Evolutionary conservation across 2,113 vertebrate species (phyloP).

Genomic region (Pycnonotus jocosus): DNA sequence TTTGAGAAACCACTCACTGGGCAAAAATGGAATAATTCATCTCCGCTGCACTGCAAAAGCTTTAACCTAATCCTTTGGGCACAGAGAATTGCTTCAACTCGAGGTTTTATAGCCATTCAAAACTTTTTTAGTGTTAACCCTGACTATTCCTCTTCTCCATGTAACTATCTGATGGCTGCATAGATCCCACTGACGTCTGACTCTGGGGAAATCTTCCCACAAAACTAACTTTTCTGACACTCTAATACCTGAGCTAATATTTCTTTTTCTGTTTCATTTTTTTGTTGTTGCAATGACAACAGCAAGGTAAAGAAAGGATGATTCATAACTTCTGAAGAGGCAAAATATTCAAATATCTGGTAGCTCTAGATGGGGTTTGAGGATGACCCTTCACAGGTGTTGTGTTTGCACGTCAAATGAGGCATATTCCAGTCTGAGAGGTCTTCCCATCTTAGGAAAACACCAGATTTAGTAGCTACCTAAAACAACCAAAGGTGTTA

Average conservation of each 20-base stretch:
- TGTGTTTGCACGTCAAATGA: background rate
- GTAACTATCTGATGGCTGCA: background rate
- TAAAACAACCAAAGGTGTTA: background rate
- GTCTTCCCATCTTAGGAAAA: background rate
- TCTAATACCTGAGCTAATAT: background rate
- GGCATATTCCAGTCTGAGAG: background rate
- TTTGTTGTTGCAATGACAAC: background rate
- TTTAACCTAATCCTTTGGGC: conserved; percentile 3
- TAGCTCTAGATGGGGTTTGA: background rate
- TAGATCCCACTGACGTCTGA: background rate
- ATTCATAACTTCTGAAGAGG: background rate
- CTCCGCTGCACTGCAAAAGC: background rate
- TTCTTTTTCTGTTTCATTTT: background rate
- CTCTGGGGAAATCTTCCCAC: background rate
- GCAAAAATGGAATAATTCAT: background rate
- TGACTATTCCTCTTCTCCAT: background rate
- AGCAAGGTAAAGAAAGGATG: background rate
- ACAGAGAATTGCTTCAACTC: background rate
- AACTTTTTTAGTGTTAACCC: conserved; percentile 4
- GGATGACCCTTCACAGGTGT: background rate
- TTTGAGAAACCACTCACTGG: background rate
- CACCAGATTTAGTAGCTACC: background rate
- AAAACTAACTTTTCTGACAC: background rate
- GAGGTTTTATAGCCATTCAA: background rate
- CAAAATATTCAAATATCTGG: background rate